Conservation (phyloP, 2,888 invertebrate genomes). For the Dexiosoma caninum region DNA sequence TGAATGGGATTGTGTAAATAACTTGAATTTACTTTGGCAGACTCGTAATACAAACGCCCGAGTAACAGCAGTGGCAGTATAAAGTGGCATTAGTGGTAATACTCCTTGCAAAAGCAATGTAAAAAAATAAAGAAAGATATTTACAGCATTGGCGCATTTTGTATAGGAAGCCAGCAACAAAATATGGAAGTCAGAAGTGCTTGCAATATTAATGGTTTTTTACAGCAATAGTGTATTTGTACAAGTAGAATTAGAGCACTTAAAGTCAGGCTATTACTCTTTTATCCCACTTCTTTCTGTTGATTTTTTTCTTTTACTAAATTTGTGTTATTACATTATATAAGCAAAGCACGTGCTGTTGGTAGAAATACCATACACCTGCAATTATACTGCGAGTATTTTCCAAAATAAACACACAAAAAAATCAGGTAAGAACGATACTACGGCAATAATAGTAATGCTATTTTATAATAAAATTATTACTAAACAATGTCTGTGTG, state of each 20-base stretch:
- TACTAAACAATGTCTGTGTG: constrained; percentile 25
- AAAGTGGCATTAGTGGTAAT: not conserved
- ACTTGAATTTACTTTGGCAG: constrained; percentile 25
- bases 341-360: constrained; percentile 48
- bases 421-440: not conserved
- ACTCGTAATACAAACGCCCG: not conserved
- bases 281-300: not conserved
- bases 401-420: not conserved
- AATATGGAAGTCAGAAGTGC: constrained; percentile 37
- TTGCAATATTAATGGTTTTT: constrained; percentile 31
- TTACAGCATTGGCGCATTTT: constrained; percentile 24
- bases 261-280: constrained; percentile 36
- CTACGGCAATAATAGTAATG: not conserved
- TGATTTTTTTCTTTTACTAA: not conserved
- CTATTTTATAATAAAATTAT: constrained; percentile 36
- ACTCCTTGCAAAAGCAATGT: not conserved
- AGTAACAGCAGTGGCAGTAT: not conserved
- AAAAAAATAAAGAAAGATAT: not conserved
- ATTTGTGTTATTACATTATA: constrained; percentile 32
- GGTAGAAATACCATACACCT: constrained; percentile 48
- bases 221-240: not conserved
- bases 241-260: constrained; percentile 34
- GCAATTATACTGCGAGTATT: constrained; percentile 25
- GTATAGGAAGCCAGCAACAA: not conserved
- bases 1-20: constrained; percentile 45